These are phyloP conservation scores for Patagioenas fasciata DNA, from an alignment of 2,113 vertebrate species.

Conservation along the genomic window DNA sequence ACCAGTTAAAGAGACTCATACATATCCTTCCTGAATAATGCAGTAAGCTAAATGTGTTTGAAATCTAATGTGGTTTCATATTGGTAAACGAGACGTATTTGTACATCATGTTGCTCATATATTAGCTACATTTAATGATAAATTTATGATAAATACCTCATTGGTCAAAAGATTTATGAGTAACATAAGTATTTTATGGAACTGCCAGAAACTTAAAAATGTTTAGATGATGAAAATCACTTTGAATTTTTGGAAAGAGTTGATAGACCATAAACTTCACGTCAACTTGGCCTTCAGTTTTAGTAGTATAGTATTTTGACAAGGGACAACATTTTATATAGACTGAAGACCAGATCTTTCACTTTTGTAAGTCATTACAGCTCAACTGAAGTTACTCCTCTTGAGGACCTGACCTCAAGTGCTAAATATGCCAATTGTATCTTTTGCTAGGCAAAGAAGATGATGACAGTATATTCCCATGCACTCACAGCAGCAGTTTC, in stretches of 20 bases:
- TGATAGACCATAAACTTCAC: not conserved
- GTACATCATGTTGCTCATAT: not conserved
- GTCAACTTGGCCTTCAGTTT: not conserved
- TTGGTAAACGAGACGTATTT: not conserved
- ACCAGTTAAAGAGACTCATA: not conserved
- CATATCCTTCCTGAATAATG: not conserved
- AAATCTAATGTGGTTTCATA: not conserved
- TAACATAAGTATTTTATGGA: not conserved
- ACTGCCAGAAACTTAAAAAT: not conserved
- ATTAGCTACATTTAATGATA: not conserved
- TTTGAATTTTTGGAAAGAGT: not conserved
- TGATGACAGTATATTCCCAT: not conserved
- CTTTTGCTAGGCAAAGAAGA: constrained; percentile 28
- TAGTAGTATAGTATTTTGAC: not conserved
- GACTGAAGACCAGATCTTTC: not conserved
- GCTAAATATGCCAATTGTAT: constrained; percentile 1
- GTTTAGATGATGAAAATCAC: not conserved
- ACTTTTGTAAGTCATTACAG: not conserved
- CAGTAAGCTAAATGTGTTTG: not conserved
- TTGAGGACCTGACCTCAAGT: not conserved
- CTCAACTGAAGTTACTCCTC: not conserved
- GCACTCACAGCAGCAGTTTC: constrained; percentile 45
- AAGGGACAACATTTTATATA: not conserved
- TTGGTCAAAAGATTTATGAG: not conserved
- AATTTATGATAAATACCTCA: not conserved